Base-by-base conservation (phyloP, 2,113 vertebrate genomes). In the Callopanchax toddi region DNA sequence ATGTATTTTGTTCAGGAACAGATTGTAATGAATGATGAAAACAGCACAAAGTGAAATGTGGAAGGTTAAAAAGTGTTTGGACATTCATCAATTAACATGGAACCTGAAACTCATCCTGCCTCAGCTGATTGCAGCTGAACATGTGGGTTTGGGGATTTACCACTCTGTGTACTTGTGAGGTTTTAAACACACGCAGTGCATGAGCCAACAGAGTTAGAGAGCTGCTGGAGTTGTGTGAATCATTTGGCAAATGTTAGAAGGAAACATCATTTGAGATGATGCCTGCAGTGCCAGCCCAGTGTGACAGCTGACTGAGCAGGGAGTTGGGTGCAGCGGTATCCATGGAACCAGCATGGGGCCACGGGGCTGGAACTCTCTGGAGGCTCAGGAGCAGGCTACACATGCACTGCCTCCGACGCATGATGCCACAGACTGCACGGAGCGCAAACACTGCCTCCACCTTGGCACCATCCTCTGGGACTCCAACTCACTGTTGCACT, bases 401-500 rank as follows among this genome's bases (percentile, higher is more conserved):
- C 91, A 76, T 95, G 92, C 56, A 94, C 87, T n/a, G 91, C 92
- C 84, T 94, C 92, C 36, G 94, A 91, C 78, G 96, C 93, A 86
- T 95, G 94, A 88, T 90, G 95, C 93, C 93, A 94, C 71, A 93
- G 92, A 84, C 76, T 94, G 66, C 95, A 94, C 90, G 90, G 81
- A 88, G 65, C 55, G 11, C 79, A 86, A 87, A 89, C 85, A 84
- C 72, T 60, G 72, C 85, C 83, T 77, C 69, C 43, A 52, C 82
- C 76, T 79, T 58, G 3, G 59, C 75, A 54, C 70, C 11, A 62
- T 84, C 87, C 82, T 78, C 66, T 43, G 87, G 81, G 89, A 88
- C 40, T 13, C 44, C 21, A 29, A 57, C 73, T 75, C 73, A 71
- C 80, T 85, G 85, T 92, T 92, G 86, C 91, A 91, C 82, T 79